Conservation (phyloP, 2,113 vertebrate species). For the Ariopsis seemanni region DNA sequence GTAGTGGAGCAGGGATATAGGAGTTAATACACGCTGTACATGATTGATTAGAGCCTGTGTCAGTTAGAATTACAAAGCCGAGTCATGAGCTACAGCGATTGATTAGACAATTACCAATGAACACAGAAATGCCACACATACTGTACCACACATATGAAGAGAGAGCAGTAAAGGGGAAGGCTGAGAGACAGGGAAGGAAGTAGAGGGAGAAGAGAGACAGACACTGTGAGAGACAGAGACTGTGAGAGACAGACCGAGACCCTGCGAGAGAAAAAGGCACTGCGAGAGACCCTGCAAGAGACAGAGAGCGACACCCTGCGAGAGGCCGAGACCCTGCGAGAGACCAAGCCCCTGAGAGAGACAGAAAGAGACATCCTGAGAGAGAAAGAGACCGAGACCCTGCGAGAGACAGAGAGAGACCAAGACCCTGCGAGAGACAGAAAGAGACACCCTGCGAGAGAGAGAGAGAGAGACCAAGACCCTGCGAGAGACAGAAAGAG, state of each 20-base stretch:
- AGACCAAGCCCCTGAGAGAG: neutral
- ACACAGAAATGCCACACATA: constrained; percentile 42
- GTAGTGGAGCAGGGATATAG: constrained; percentile 44
- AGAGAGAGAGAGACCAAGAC: neutral
- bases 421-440: neutral
- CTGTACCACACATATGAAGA: constrained; percentile 6
- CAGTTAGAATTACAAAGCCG: constrained; percentile 54
- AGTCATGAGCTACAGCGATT: constrained; percentile 44
- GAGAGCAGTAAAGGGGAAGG: neutral
- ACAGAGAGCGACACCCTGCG: no score
- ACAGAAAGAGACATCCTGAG: neutral
- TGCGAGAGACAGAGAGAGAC: neutral
- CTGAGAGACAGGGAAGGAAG: neutral
- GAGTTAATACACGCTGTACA: constrained; percentile 46
- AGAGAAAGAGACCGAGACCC: neutral
- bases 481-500: neutral
- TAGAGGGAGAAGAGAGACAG: neutral
- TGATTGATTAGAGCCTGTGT: constrained; percentile 49
- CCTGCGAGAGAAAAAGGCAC: no score
- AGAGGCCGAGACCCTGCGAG: no score
- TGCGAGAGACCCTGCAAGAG: no score
- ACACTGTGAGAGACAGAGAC: neutral
- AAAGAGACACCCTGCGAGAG: neutral
- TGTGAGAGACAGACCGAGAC: neutral
- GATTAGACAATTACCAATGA: constrained; percentile 52